These are phyloP conservation scores for Polietes domitor DNA, from an alignment of 2,888 invertebrate species.

Conservation along the genomic window DNA sequence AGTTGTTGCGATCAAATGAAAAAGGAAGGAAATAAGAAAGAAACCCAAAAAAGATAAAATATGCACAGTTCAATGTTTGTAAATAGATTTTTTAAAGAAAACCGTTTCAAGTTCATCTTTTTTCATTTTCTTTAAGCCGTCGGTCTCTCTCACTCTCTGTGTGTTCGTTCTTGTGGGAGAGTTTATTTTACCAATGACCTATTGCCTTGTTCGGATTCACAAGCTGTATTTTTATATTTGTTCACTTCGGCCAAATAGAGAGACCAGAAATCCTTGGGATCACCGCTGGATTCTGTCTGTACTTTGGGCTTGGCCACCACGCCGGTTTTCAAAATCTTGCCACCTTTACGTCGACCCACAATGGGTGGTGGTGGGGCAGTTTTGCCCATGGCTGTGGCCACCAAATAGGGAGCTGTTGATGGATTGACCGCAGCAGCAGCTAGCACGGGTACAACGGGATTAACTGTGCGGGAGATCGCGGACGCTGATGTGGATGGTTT, in stretches of 20 bases:
- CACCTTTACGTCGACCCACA: slow-evolving; percentile 92
- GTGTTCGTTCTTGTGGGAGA: background rate
- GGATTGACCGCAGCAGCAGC: slow-evolving; percentile 70
- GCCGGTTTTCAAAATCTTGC: slow-evolving; percentile 93
- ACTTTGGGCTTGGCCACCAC: slow-evolving; percentile 92
- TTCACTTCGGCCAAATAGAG: slow-evolving; percentile 96
- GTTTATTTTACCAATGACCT: slow-evolving; percentile 93
- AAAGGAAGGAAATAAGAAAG: slow-evolving; percentile 15
- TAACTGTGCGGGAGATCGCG: slow-evolving; percentile 20
- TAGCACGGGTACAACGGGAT: slow-evolving; percentile 67
- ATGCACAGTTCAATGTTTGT: slow-evolving; percentile 55
- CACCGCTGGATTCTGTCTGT: slow-evolving; percentile 82
- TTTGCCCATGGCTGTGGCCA: slow-evolving; percentile 72
- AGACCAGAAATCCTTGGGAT: slow-evolving; percentile 94
- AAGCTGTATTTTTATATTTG: slow-evolving; percentile 94
- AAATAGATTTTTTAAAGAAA: background rate
- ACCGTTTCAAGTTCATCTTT: slow-evolving; percentile 60
- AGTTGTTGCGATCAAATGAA: slow-evolving; percentile 11
- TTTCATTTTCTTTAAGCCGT: background rate
- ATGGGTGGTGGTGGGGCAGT: slow-evolving; percentile 82
- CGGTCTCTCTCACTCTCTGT: background rate
- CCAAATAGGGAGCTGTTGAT: slow-evolving; percentile 72
- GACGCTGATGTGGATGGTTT: slow-evolving; percentile 59
- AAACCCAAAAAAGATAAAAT: slow-evolving; percentile 36
- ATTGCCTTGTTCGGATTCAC: slow-evolving; percentile 95